Evolutionary conservation across 2,888 invertebrate genomes (phyloP), one percentile per base, ranked within the genome.

Genomic region (Drosophila dives): DNA sequence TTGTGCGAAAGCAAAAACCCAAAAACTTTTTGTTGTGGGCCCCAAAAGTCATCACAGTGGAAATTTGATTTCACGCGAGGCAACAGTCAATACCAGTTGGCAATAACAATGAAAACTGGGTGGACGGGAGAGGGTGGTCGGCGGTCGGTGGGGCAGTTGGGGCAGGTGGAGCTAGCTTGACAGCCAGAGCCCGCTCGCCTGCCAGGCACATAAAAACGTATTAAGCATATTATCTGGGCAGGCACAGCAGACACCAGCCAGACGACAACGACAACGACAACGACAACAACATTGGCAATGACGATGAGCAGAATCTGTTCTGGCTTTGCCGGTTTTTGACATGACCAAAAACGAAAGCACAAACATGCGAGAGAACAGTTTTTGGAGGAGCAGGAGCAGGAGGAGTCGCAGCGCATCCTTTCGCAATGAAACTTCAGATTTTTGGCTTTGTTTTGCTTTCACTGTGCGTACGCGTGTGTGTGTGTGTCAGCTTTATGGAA

Each of bases 181-280:
- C 40, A 64, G 61, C 51, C 50, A 60, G 29, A 29, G 32, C 4
- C 38, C 45, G 58, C n/a, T 54, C 38, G 72, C 51, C 69, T 64
- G 80, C 64, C 72, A 66, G 72, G 71, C 86, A 80, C 90, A 86
- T 89, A 89, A 86, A 88, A 90, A 90, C 89, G 86, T 88, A 89
- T 86, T 90, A 90, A 86, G 86, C 90, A 83, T 84, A 86, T 86
- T 90, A 86, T 86, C 86, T 88, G 75, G 81, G 75, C 86, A 77
- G 75, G 73, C 77, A 77, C 70, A 79, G 81, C 62, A 71, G 80
- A 77, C 88, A 74, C 60, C 75, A 75, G 64, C 62, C 83, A 86
- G 84, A 74, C 89, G 60, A 64, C 56, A 50, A 33, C 62, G 15
- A 45, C 77, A 26, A 63, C 45, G 20, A 50, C 40, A 23, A 32